Evolutionary conservation across 2,888 invertebrate species (phyloP), one percentile per base, ranked within the genome.

Genomic region (Melolontha melolontha): DNA sequence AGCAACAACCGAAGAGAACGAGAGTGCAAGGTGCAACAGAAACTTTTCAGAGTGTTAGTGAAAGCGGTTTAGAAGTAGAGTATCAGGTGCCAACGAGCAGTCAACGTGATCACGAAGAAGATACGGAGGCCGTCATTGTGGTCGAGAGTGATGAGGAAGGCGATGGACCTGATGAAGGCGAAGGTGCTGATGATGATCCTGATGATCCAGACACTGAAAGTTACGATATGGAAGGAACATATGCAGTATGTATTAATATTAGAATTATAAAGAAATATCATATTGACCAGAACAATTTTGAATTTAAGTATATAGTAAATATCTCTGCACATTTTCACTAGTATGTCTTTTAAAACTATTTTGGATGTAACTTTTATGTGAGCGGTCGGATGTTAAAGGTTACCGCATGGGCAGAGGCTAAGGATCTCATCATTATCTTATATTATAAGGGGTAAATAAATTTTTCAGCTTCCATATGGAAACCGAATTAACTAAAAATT

Each of bases 21-120:
- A 80, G 88, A 55, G 83, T 87, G 51, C 87, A 74, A 63, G 75
- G 74, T 17, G 69, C 72, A 14, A 10, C 71, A 16, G 73, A 73
- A 67, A 66, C 68, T 14, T 64, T 71, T 44, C 72, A 72, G 12
- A 69, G 66, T 49, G 69, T 69, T 5, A 69, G 88, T 67, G 86
- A 89, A 71, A 89, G 89, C 1, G 89, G 85, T 22, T 73, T 88
- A 51, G 90, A 90, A 78, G 91, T 91, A n/a, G 92, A 93, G 78
- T 91, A 91, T 79, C 91, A 94, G 84, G 93, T 94, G 67, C 94
- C 94, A 6, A 94, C 94, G 0, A 94, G 94, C 17, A 94, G 94
- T 29, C 93, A 94, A 77, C 88, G 94, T 68, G 94, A 94, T 79
- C 94, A 94, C 79, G 92, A 94, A 77, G 93, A 94, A 78, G 93